Conservation (phyloP, 2,888 invertebrate species). For the Cantharis rufa region DNA sequence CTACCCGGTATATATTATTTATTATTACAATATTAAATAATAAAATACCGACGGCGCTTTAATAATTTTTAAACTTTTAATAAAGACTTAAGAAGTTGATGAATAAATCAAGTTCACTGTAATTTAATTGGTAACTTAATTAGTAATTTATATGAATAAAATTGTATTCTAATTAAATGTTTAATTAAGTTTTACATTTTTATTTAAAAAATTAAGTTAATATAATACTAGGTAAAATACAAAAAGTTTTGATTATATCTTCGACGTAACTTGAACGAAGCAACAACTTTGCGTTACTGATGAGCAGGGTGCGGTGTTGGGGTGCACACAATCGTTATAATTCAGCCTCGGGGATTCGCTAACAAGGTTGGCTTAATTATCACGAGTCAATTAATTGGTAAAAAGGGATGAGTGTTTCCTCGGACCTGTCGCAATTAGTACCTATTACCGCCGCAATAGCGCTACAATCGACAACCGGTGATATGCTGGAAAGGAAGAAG, state of each 20-base stretch:
- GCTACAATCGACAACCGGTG: conserved; percentile 38
- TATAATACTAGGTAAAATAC: neutral
- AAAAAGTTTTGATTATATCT: conserved; percentile 5
- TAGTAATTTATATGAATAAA: neutral
- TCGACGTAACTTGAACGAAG: conserved; percentile 19
- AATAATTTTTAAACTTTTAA: neutral
- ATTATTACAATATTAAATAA: neutral
- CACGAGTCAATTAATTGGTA: conserved; percentile 54
- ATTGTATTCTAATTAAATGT: neutral
- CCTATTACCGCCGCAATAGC: conserved; percentile 45
- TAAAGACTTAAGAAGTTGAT: neutral
- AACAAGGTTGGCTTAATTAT: conserved; percentile 54
- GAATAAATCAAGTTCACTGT: neutral
- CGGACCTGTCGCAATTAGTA: conserved; percentile 49
- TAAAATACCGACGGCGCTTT: neutral
- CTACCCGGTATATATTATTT: neutral
- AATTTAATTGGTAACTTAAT: neutral
- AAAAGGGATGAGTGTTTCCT: conserved; percentile 46
- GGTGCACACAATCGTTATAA: conserved; percentile 44
- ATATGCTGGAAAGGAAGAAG: conserved; percentile 32
- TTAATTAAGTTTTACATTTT: neutral
- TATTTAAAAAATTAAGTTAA: neutral
- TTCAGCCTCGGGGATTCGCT: conserved; percentile 44
- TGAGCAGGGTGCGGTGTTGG: conserved; percentile 21
- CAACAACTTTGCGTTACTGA: conserved; percentile 26